Conservation (phyloP, 1,140 invertebrate genomes). For the Pseudomyrmex cubaensis region DNA sequence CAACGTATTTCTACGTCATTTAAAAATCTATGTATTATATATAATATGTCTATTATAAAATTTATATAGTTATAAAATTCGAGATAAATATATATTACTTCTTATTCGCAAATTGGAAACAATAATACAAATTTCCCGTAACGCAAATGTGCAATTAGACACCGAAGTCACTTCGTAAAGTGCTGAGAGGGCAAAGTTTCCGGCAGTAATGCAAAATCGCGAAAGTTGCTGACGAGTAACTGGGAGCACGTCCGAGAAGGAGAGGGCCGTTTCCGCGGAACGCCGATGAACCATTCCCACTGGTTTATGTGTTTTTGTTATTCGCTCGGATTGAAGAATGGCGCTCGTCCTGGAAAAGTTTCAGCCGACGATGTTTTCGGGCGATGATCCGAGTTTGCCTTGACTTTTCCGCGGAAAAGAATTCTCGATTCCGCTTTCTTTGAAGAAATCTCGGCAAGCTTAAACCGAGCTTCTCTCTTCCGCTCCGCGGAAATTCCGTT, state of each 20-base stretch:
- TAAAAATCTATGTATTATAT: too few species aligned
- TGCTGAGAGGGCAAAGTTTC: conserved; percentile 46
- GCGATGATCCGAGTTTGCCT: conserved; percentile 51
- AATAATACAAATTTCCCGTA: conserved; percentile 10
- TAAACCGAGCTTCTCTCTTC: neutral
- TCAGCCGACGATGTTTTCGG: conserved; percentile 35
- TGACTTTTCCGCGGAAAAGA: conserved; percentile 16
- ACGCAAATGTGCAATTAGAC: conserved; percentile 43
- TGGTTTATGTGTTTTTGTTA: conserved; percentile 55
- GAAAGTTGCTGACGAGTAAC: conserved; percentile 57
- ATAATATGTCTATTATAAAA: too few species aligned
- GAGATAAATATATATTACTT: too few species aligned
- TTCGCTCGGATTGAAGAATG: conserved; percentile 49
- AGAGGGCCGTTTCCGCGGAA: conserved; percentile 38
- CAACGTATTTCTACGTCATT: too few species aligned
- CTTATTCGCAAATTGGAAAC: neutral
- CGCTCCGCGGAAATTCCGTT: neutral
- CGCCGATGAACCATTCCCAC: conserved; percentile 39
- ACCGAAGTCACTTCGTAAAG: conserved; percentile 14
- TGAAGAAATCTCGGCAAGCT: neutral
- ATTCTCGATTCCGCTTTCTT: conserved; percentile 13
- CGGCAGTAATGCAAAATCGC: conserved; percentile 54
- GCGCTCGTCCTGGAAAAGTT: conserved; percentile 41
- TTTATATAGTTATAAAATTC: too few species aligned
- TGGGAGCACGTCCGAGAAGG: conserved; percentile 36